Percentiles rank a stretch among this genome's conserved stretches.
Conservation (phyloP, 2,888 invertebrate species). For the Nomada hirtipes region DNA sequence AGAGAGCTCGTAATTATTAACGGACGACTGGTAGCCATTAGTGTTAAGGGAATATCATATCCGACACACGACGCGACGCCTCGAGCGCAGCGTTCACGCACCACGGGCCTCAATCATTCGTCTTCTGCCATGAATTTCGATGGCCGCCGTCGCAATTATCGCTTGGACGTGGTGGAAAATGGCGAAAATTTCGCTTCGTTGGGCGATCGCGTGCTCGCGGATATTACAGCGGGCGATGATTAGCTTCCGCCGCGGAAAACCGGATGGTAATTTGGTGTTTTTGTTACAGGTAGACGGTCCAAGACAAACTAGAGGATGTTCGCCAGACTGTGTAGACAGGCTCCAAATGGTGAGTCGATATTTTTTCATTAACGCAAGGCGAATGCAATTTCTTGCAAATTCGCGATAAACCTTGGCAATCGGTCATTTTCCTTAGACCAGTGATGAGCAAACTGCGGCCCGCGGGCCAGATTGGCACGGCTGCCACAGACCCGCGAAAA, state of each 20-base stretch:
- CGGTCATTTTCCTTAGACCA: too few species aligned
- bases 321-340: slow-evolving; percentile 75
- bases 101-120: slow-evolving; percentile 24
- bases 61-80: slow-evolving; percentile 38
- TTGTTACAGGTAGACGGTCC: slow-evolving; percentile 57
- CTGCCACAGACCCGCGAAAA: too few species aligned
- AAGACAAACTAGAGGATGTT: slow-evolving; percentile 72
- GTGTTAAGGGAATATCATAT: slow-evolving; percentile 60
- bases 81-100: slow-evolving; percentile 34
- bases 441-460: too few species aligned
- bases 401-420: too few species aligned
- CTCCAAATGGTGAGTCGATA: slow-evolving; percentile 71
- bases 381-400: too few species aligned
- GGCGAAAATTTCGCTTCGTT: not conserved
- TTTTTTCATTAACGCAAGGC: not conserved
- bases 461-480: too few species aligned
- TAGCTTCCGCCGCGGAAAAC: not conserved
- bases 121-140: slow-evolving; percentile 47
- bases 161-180: not conserved
- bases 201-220: slow-evolving; percentile 15
- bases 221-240: not conserved
- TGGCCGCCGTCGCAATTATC: slow-evolving; percentile 36
- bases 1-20: slow-evolving; percentile 64
- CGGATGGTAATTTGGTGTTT: not conserved
- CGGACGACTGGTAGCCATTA: slow-evolving; percentile 55